Evolutionary conservation across 2,113 vertebrate genomes (phyloP).

Genomic region (Felis chaus): DNA sequence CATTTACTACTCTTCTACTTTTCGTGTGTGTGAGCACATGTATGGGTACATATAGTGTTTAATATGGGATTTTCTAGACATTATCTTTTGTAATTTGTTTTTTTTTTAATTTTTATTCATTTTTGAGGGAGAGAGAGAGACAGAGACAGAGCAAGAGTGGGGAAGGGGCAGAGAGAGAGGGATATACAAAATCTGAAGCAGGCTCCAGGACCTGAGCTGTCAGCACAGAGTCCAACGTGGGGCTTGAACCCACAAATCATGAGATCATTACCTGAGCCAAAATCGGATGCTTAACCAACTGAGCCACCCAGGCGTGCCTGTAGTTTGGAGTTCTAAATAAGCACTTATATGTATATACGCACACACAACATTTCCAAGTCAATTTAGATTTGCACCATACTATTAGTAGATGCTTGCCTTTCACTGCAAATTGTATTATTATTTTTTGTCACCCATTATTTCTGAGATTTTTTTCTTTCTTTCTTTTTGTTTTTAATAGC

Average conservation of each 20-base stretch:
- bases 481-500: not conserved
- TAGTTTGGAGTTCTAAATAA: not conserved
- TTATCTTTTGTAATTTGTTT: not conserved
- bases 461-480: not conserved
- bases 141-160: too few species aligned
- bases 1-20: not conserved
- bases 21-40: not conserved
- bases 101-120: too few species aligned
- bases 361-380: not conserved
- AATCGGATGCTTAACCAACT: too few species aligned
- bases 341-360: rapidly evolving
- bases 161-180: too few species aligned
- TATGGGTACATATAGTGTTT: not conserved
- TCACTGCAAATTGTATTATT: not conserved
- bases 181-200: too few species aligned
- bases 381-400: not conserved
- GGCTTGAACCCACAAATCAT: too few species aligned
- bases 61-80: not conserved
- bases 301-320: too few species aligned
- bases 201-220: too few species aligned
- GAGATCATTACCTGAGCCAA: too few species aligned
- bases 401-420: not conserved
- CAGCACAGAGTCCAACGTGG: too few species aligned
- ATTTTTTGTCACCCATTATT: not conserved
- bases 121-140: too few species aligned